These are phyloP conservation scores for Pseudochirops cupreus DNA, from an alignment of 2,797 vertebrate genomes.

Conservation along the genomic window DNA sequence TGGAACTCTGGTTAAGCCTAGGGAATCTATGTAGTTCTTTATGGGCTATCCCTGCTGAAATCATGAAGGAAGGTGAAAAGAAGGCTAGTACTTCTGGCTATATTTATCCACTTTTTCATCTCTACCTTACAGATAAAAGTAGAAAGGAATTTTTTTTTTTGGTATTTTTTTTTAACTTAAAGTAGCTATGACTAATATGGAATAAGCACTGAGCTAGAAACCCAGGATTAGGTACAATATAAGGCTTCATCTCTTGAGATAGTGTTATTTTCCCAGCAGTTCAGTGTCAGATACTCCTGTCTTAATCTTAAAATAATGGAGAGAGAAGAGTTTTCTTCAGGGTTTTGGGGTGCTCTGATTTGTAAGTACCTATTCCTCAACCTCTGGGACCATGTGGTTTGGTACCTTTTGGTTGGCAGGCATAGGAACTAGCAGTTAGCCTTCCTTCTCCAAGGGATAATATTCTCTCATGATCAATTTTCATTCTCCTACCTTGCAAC, in stretches of 20 bases:
- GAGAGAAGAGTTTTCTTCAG: no score
- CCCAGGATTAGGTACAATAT: not conserved
- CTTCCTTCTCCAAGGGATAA: no score
- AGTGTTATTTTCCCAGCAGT: slow-evolving; percentile 7
- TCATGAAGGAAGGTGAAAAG: not conserved
- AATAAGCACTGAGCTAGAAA: not conserved
- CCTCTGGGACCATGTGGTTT: not conserved
- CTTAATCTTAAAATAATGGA: no score
- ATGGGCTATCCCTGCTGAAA: not conserved
- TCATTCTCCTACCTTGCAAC: slow-evolving; percentile 50
- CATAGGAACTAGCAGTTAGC: no score
- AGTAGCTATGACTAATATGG: no score
- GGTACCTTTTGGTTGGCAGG: not conserved
- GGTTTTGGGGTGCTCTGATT: no score
- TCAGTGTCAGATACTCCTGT: not conserved
- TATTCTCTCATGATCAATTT: no score
- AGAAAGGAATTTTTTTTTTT: not conserved
- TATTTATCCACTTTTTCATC: not conserved
- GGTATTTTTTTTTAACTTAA: not conserved
- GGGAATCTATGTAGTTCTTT: no score
- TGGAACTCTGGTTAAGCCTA: not conserved
- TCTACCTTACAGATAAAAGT: not conserved
- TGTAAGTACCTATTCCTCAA: not conserved
- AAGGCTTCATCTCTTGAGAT: not conserved
- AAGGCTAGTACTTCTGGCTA: not conserved